These are phyloP conservation scores for Lophura nycthemera DNA, from an alignment of 2,113 vertebrate species.

Conservation along the genomic window DNA sequence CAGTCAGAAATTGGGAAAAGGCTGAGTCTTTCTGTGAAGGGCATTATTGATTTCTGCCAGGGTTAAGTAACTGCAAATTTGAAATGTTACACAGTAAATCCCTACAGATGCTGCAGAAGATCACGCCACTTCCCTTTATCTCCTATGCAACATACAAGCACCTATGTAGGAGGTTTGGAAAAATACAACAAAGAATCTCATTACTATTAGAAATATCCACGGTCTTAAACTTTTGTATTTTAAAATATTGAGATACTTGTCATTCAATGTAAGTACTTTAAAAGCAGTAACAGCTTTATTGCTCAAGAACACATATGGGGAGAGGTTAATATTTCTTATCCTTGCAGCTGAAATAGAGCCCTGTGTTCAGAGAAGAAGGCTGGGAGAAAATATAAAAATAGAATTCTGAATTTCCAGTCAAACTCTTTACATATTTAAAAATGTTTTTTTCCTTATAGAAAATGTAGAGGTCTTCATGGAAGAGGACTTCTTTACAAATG, in stretches of 20 bases:
- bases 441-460: background rate
- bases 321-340: background rate
- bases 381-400: background rate
- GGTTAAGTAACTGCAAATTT: background rate
- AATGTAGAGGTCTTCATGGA: background rate
- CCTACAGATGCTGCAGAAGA: background rate
- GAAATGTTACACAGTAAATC: background rate
- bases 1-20: background rate
- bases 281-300: background rate
- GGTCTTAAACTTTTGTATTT: background rate
- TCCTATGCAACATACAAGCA: background rate
- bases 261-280: background rate
- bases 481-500: background rate
- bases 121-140: background rate
- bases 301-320: background rate
- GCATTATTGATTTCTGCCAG: background rate
- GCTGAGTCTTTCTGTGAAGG: background rate
- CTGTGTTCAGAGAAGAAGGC: background rate
- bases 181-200: background rate
- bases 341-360: background rate
- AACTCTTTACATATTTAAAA: background rate
- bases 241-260: background rate
- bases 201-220: background rate
- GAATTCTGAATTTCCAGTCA: background rate
- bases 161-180: background rate